These are phyloP conservation scores for Aselliscus stoliczkanus DNA, from an alignment of 2,797 vertebrate species.

Conservation along the genomic window DNA sequence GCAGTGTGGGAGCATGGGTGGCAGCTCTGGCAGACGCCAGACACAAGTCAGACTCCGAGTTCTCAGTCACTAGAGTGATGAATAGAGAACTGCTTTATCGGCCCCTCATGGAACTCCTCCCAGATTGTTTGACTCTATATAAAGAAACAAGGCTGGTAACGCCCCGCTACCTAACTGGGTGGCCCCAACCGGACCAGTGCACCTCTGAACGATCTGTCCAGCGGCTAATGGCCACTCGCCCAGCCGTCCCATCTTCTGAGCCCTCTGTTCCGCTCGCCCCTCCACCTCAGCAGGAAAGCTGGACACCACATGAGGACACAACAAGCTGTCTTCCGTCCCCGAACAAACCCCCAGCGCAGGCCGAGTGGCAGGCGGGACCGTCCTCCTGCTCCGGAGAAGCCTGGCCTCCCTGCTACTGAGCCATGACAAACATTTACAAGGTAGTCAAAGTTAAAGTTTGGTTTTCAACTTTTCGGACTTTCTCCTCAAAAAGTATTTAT, in stretches of 20 bases:
- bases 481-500: neutral
- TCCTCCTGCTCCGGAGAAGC: neutral
- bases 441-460: neutral
- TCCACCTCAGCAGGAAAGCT: neutral
- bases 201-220: neutral
- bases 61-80: neutral
- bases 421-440: neutral
- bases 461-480: neutral
- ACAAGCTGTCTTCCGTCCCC: neutral
- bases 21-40: neutral
- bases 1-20: neutral
- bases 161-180: neutral
- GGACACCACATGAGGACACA: neutral
- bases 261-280: neutral
- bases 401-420: neutral
- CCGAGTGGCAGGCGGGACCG: neutral
- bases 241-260: neutral
- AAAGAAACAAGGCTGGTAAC: neutral
- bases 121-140: neutral
- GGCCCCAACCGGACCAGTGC: neutral
- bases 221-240: neutral
- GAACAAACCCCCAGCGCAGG: neutral
- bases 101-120: neutral
- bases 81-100: neutral
- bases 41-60: neutral